A percentile compares a stretch with the other conserved stretches of the same genome.
Conservation (phyloP, 1,140 invertebrate genomes). For the Periplaneta americana region DNA sequence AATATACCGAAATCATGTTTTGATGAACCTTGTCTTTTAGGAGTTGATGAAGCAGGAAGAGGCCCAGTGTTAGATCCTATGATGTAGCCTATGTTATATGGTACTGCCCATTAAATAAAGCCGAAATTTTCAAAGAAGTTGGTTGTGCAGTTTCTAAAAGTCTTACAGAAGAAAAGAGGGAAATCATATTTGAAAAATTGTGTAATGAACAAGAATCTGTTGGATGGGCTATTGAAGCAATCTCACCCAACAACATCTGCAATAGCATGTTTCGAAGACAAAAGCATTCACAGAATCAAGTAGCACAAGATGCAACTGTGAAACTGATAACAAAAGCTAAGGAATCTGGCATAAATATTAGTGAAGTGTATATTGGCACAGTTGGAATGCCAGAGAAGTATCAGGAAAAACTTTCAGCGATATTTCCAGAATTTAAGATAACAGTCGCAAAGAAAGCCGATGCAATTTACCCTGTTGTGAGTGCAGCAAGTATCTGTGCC, state of each 20-base stretch:
- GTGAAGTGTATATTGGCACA: slow-evolving; percentile 94
- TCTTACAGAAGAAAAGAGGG: slow-evolving; percentile 86
- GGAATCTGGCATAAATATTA: slow-evolving; percentile 75
- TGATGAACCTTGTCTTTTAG: slow-evolving; percentile 79
- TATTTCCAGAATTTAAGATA: slow-evolving; percentile 87
- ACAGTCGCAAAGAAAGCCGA: slow-evolving; percentile 98
- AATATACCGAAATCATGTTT: slow-evolving; percentile 67
- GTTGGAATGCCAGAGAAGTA: slow-evolving; percentile 95
- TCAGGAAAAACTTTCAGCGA: slow-evolving; percentile 68
- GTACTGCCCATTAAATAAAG: slow-evolving; percentile 68
- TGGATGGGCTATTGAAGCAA: slow-evolving; percentile 84
- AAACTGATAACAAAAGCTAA: slow-evolving; percentile 71
- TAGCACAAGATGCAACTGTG: slow-evolving; percentile 95
- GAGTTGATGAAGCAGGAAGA: slow-evolving; percentile 96
- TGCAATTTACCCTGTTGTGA: slow-evolving; percentile 91
- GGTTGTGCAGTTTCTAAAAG: slow-evolving; percentile 93
- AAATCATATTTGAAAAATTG: slow-evolving; percentile 80
- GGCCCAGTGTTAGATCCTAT: slow-evolving; percentile 96
- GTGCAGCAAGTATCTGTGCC: slow-evolving; percentile 97
- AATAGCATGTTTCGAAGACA: slow-evolving; percentile 79
- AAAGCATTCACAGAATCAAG: slow-evolving; percentile 91
- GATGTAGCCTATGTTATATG: slow-evolving; percentile 93
- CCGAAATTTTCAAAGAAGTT: slow-evolving; percentile 64
- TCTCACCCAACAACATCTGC: slow-evolving; percentile 87
- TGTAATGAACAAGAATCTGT: slow-evolving; percentile 60